Base-by-base conservation (phyloP, 2,797 vertebrate species). In the Antrozous pallidus region DNA sequence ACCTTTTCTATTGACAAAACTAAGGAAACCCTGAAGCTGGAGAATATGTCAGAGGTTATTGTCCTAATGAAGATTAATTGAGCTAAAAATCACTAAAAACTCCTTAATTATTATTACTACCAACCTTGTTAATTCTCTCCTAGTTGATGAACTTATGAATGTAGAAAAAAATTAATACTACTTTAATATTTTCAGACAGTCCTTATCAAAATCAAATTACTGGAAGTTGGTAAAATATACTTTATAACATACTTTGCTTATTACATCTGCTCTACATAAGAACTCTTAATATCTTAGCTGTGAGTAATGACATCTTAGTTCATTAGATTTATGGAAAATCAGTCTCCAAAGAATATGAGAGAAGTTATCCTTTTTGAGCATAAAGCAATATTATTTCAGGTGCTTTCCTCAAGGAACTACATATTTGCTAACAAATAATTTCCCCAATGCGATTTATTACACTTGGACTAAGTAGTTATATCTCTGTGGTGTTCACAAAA, bases 361-460 rank as follows among this genome's bases (percentile, higher is more conserved):
- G 16, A 0, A 9, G 6, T 69, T 79, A 42, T 28, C 36, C 56
- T 67, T 79, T 85, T 51, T 74, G 5, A 81, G 8, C n/a, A 13
- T 65, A 85, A 93, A 49, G 3, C 47, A 58, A 3, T 81, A 17
- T 83, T 94, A 79, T 93, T 95, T 87, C 71, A 90, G 61, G 61
- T 86, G 49, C 73, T 91, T 94, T 95, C 13, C 33, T 93, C 33
- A 83, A 56, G 54, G 26, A 90, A 28, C n/a, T 90, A 14, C 16
- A 33, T 78, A 78, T 77, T 91, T 87, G 31, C 17, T 85, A 73
- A 67, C 26, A 88, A 45, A 90, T 88, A 78, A 77, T 77, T 95
- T 93, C 16, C 42, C 42, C 33, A 58, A 38, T 75, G 40, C 20
- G 12, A 90, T 85, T 45, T 65, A 45, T 82, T 88, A 51, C 0